Conservation (phyloP, 1,140 invertebrate species). For the Eubasilissa regina region DNA sequence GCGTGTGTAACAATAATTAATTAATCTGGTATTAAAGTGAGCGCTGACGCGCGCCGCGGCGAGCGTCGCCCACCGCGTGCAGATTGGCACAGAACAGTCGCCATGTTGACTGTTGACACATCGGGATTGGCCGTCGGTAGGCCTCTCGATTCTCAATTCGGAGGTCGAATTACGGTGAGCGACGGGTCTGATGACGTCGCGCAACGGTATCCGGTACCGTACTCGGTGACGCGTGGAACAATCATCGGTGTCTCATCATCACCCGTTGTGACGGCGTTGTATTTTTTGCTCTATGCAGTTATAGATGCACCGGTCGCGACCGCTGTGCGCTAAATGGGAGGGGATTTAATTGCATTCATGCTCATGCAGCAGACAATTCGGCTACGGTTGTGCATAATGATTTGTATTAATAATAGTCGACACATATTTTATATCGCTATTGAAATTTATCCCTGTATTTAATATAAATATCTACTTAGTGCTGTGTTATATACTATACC, state of each 20-base stretch:
- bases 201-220: constrained; percentile 7
- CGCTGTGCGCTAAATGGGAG: background rate
- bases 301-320: constrained; percentile 16
- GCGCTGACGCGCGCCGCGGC: too few species aligned
- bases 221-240: constrained; percentile 2
- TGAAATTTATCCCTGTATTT: too few species aligned
- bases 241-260: constrained; percentile 12
- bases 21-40: too few species aligned
- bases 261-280: constrained; percentile 15
- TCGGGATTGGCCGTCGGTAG: background rate
- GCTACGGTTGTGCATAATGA: background rate
- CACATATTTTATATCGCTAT: background rate
- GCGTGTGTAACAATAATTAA: too few species aligned
- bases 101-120: background rate
- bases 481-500: too few species aligned
- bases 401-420: background rate
- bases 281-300: constrained; percentile 35
- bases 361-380: constrained; percentile 18
- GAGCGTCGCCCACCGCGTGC: too few species aligned
- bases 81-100: too few species aligned
- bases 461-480: too few species aligned
- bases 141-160: constrained; percentile 18
- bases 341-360: constrained; percentile 11
- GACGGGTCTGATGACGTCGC: constrained; percentile 10
- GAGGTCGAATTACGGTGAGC: constrained; percentile 32